Conservation (phyloP, 2,888 invertebrate species). For the Torymus auratus region DNA sequence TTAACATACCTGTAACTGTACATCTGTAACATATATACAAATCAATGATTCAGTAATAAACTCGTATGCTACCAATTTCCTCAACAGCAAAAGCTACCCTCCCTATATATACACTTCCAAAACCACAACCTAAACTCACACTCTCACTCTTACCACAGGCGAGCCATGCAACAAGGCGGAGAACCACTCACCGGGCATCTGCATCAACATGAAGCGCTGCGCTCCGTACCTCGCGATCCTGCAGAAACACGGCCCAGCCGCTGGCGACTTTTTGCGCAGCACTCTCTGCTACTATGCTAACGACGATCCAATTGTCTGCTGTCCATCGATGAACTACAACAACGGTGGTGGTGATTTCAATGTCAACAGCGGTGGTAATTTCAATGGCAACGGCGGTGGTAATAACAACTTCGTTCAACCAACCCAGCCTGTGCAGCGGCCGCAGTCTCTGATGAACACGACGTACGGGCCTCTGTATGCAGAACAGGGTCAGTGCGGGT, state of each 20-base stretch:
- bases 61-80: no score
- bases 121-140: no score
- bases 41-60: no score
- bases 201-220: constrained; percentile 79
- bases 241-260: constrained; percentile 75
- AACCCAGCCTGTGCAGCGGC: constrained; percentile 54
- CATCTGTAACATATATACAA: no score
- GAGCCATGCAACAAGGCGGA: constrained; percentile 43
- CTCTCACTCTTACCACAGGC: constrained; percentile 11
- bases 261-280: constrained; percentile 79
- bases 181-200: constrained; percentile 76
- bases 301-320: constrained; percentile 82
- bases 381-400: no score
- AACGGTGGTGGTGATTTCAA: no score
- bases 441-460: background rate
- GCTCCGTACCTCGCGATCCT: constrained; percentile 77
- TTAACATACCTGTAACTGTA: no score
- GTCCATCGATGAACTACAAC: constrained; percentile 68
- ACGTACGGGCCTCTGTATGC: constrained; percentile 61
- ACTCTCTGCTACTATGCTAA: constrained; percentile 86
- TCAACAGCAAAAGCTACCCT: no score
- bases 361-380: no score
- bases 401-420: background rate
- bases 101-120: no score
- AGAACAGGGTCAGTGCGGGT: constrained; percentile 80